A percentile compares a stretch with the other conserved stretches of the same genome.
Evolutionary conservation across 2,888 invertebrate genomes (phyloP).

Genomic region (Drosophila conformis): DNA sequence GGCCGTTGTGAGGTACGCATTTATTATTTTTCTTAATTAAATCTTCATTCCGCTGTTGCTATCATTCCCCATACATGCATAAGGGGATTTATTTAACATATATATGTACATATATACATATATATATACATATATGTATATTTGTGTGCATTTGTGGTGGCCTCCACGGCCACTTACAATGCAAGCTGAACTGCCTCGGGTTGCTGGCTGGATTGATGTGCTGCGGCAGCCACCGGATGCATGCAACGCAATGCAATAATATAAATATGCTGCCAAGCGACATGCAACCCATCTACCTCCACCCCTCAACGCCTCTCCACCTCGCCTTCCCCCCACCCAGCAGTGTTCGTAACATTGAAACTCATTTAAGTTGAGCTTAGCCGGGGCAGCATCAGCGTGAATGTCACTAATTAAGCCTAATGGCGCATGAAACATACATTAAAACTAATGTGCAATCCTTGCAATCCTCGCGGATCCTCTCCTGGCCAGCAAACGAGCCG

Average conservation of each 20-base stretch:
- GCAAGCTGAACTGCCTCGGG: slow-evolving; percentile 5
- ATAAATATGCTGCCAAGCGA: slow-evolving; percentile 53
- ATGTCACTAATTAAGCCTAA: slow-evolving; percentile 77
- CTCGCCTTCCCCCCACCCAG: not conserved
- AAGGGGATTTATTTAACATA: not conserved
- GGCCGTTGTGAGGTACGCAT: slow-evolving; percentile 48
- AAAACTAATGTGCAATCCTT: slow-evolving; percentile 77
- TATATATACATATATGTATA: not conserved
- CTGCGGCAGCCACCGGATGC: slow-evolving; percentile 37
- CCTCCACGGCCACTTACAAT: slow-evolving; percentile 40
- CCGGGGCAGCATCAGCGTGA: slow-evolving; percentile 37
- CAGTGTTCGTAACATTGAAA: slow-evolving; percentile 54
- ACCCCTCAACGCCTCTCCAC: slow-evolving; percentile 22
- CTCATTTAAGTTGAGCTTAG: slow-evolving; percentile 54
- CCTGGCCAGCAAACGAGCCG: slow-evolving; percentile 2
- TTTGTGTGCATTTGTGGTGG: not conserved
- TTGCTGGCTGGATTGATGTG: slow-evolving; percentile 20
- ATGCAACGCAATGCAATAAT: slow-evolving; percentile 55
- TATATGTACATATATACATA: not conserved
- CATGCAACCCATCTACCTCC: slow-evolving; percentile 14
- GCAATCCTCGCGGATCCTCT: slow-evolving; percentile 29
- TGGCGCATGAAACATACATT: slow-evolving; percentile 80
- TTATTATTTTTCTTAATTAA: slow-evolving; percentile 78
- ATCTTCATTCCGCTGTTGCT: slow-evolving; percentile 55
- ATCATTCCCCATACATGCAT: slow-evolving; percentile 2